These are phyloP conservation scores for Agapostemon virescens DNA, from an alignment of 2,888 invertebrate genomes.

Conservation along the genomic window DNA sequence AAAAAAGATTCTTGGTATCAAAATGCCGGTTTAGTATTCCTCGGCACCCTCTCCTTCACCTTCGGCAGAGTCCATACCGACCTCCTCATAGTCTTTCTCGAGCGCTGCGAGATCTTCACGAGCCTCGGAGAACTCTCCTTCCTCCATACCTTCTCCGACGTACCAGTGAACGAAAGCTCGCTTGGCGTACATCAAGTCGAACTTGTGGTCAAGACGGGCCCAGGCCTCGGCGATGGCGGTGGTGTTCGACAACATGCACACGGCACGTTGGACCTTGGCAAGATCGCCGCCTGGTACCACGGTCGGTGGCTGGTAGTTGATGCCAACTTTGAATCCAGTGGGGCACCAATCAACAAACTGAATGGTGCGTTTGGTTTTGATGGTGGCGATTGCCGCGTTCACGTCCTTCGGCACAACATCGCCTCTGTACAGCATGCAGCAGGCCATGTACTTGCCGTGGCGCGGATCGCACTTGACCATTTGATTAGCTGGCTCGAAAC, in stretches of 20 bases:
- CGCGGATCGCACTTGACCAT: conserved; percentile 97
- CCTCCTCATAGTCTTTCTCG: conserved; percentile 89
- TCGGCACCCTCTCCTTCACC: conserved; percentile 81
- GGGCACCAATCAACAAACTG: conserved; percentile 97
- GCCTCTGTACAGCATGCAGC: conserved; percentile 96
- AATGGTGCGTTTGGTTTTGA: conserved; percentile 96
- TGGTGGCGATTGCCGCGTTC: conserved; percentile 96
- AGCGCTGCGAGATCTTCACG: conserved; percentile 86
- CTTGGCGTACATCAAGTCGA: conserved; percentile 98
- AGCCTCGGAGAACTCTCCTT: conserved; percentile 93
- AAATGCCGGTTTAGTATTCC: conserved; percentile 70
- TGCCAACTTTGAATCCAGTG: conserved; percentile 90
- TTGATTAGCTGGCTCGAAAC: conserved; percentile 98
- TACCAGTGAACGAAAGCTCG: conserved; percentile 98
- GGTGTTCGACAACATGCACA: conserved; percentile 99
- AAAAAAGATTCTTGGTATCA: conserved; percentile 34
- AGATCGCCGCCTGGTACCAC: conserved; percentile 97
- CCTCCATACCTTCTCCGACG: conserved; percentile 93
- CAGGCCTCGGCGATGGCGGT: conserved; percentile 98
- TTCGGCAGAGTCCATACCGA: conserved; percentile 85
- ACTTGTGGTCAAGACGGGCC: conserved; percentile 97
- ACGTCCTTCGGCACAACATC: conserved; percentile 98
- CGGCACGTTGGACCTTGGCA: conserved; percentile 97
- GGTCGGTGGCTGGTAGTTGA: conserved; percentile 96
- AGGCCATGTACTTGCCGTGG: conserved; percentile 97